Evolutionary conservation across 2,888 invertebrate genomes (phyloP).

Genomic region (Cylloceria caligata): DNA sequence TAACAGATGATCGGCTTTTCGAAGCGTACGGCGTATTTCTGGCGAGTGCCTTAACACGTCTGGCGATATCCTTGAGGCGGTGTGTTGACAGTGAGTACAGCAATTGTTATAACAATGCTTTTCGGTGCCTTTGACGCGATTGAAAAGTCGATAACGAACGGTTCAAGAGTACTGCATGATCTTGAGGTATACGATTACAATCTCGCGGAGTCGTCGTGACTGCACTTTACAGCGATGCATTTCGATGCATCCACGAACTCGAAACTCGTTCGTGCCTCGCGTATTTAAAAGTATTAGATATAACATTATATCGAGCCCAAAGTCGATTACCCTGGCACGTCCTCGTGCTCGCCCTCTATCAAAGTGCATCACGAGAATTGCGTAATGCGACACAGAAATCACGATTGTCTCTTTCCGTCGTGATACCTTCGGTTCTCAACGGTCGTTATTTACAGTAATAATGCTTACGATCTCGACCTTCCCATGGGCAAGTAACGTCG

Average conservation of each 20-base stretch:
- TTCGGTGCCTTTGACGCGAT: conserved; percentile 8
- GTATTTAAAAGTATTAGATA: conserved; percentile 12
- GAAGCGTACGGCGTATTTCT: conserved; percentile 87
- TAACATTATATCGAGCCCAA: conserved; percentile 15
- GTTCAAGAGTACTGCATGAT: conserved; percentile 24
- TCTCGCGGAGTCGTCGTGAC: conserved; percentile 23
- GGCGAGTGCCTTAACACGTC: conserved; percentile 87
- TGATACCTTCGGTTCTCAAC: conserved; percentile 23
- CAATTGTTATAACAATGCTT: conserved; percentile 25
- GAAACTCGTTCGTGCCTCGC: conserved; percentile 27
- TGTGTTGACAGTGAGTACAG: conserved; percentile 89
- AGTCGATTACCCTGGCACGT: conserved; percentile 47
- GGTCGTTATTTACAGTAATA: conserved; percentile 54
- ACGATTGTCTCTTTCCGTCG: conserved; percentile 66
- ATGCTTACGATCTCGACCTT: conserved; percentile 64
- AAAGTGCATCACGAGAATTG: conserved; percentile 62
- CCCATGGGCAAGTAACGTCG: conserved; percentile 39
- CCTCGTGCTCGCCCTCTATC: conserved; percentile 31
- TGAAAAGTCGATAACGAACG: background rate
- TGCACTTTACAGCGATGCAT: conserved; percentile 7
- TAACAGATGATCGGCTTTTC: conserved; percentile 84
- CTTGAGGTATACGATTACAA: conserved; percentile 25
- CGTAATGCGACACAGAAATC: conserved; percentile 73
- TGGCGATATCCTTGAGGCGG: conserved; percentile 89
- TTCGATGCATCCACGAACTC: background rate